Conservation (phyloP, 2,797 vertebrate species). For the Enteromius thamalakanensis region DNA sequence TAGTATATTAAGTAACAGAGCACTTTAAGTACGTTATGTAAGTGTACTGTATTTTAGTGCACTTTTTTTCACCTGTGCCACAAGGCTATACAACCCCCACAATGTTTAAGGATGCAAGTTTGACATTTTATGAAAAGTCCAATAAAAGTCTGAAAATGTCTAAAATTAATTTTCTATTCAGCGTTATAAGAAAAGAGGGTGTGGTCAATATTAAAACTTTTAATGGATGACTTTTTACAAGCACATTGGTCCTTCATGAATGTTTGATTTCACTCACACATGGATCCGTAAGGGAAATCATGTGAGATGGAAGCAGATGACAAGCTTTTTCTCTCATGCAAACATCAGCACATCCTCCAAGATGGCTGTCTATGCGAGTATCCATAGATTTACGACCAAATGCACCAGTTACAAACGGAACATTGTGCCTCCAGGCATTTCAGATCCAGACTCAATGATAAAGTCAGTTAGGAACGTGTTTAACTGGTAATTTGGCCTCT, state of each 20-base stretch:
- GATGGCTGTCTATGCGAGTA: not conserved
- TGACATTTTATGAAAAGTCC: not conserved
- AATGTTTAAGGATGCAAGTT: not conserved
- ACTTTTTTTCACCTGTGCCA: not conserved
- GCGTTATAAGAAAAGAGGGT: not conserved
- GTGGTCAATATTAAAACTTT: constrained; percentile 10
- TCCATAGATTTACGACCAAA: constrained; percentile 27
- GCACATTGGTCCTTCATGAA: constrained; percentile 15
- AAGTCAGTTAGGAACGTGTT: constrained; percentile 26
- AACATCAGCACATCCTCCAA: constrained; percentile 34
- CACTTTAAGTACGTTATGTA: not conserved
- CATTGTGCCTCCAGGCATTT: constrained; percentile 30
- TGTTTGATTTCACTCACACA: constrained; percentile 15
- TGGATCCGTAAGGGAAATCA: constrained; percentile 19
- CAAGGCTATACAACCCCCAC: not conserved
- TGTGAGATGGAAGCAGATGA: constrained; percentile 37
- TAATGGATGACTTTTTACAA: constrained; percentile 26
- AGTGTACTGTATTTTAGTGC: not conserved
- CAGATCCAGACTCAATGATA: constrained; percentile 32
- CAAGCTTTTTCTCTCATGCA: constrained; percentile 20
- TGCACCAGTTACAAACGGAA: constrained; percentile 12
- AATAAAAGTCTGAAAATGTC: constrained; percentile 1
- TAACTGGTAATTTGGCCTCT: constrained; percentile 22
- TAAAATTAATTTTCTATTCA: not conserved
- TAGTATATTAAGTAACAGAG: not conserved